These are phyloP conservation scores for Lepisosteus osseus DNA, from an alignment of 2,113 vertebrate genomes.

Conservation along the genomic window DNA sequence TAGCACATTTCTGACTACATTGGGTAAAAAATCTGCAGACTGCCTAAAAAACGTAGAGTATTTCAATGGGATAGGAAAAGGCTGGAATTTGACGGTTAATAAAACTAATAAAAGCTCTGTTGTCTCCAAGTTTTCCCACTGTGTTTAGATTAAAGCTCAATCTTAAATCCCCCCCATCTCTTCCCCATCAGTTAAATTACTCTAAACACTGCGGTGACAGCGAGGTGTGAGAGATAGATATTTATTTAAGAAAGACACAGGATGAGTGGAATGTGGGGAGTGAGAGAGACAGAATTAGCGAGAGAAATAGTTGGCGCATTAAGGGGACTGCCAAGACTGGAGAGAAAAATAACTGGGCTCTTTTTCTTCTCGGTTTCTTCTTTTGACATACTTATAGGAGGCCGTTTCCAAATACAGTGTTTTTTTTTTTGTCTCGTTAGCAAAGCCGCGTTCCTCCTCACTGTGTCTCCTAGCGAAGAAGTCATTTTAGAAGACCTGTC, in stretches of 20 bases:
- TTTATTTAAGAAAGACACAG: slow-evolving; percentile 45
- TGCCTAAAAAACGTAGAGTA: slow-evolving; percentile 17
- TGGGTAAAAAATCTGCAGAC: slow-evolving; percentile 11
- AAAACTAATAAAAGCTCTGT: slow-evolving; percentile 28
- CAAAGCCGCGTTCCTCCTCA: slow-evolving; percentile 21
- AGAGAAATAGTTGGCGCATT: background rate
- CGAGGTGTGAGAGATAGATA: slow-evolving; percentile 56
- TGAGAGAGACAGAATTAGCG: background rate
- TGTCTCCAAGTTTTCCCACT: slow-evolving; percentile 16
- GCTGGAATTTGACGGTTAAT: slow-evolving; percentile 30
- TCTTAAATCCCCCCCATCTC: slow-evolving; percentile 20
- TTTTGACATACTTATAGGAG: no score
- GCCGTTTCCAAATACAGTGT: no score
- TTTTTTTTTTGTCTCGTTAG: no score
- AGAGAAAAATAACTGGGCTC: background rate
- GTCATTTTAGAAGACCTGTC: slow-evolving; percentile 1
- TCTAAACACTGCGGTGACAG: slow-evolving; percentile 26
- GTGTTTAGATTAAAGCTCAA: slow-evolving; percentile 39
- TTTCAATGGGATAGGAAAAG: slow-evolving; percentile 17
- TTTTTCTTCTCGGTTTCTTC: no score
- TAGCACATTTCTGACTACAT: slow-evolving; percentile 5
- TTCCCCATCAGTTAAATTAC: slow-evolving; percentile 27
- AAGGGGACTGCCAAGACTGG: background rate
- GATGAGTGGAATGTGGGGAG: slow-evolving; percentile 37
- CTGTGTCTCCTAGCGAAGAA: slow-evolving; percentile 13